Evolutionary conservation across 2,888 invertebrate genomes (phyloP).

Genomic region (Drosophila yooni): DNA sequence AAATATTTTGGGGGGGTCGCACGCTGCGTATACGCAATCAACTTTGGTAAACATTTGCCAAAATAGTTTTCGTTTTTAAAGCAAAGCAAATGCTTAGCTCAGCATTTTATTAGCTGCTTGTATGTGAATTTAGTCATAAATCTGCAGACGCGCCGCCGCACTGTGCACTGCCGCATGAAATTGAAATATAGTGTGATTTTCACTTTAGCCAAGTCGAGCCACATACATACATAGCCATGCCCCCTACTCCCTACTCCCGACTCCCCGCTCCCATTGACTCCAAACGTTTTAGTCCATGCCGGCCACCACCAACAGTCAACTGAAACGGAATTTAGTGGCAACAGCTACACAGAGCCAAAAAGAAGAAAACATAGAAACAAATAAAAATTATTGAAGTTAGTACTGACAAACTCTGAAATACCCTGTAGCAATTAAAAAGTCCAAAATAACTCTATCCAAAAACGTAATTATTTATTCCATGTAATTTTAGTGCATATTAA

Average conservation of each 20-base stretch:
- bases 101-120: constrained; percentile 77
- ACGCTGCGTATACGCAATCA: constrained; percentile 78
- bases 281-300: neutral
- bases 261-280: neutral
- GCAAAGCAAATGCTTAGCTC: constrained; percentile 72
- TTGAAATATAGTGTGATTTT: constrained; percentile 81
- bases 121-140: constrained; percentile 78
- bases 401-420: constrained; percentile 20
- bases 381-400: constrained; percentile 16
- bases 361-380: constrained; percentile 17
- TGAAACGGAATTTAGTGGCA: constrained; percentile 65
- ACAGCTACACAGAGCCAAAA: constrained; percentile 57
- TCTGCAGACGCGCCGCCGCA: constrained; percentile 70
- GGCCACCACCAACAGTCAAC: constrained; percentile 21
- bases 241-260: neutral
- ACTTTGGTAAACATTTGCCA: constrained; percentile 72
- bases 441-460: neutral
- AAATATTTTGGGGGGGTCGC: constrained; percentile 61
- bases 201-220: constrained; percentile 58
- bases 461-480: neutral
- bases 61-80: constrained; percentile 72
- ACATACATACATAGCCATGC: neutral
- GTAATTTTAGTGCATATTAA: neutral
- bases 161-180: constrained; percentile 77
- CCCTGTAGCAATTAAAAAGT: constrained; percentile 23